Evolutionary conservation across 1,140 invertebrate species (phyloP).

Genomic region (Paracyclopina nana): DNA sequence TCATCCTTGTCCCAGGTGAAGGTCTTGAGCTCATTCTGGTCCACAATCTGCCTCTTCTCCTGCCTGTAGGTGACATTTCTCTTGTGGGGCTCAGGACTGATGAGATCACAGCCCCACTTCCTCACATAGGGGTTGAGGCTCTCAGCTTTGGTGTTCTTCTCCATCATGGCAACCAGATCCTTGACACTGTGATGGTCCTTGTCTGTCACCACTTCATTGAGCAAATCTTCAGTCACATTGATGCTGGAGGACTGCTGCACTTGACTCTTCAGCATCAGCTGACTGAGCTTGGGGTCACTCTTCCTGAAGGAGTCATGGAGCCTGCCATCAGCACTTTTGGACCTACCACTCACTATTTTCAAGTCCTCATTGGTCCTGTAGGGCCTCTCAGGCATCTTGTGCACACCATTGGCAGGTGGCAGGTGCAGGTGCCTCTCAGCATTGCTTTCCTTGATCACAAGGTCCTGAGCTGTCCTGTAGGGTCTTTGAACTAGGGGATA

Average conservation of each 20-base stretch:
- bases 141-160: slow-evolving; percentile 15
- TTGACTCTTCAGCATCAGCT: too few species aligned
- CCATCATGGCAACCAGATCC: slow-evolving; percentile 13
- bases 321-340: slow-evolving; percentile 2
- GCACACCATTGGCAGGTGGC: not conserved
- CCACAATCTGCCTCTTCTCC: not conserved
- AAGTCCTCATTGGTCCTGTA: not conserved
- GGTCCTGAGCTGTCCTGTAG: not conserved
- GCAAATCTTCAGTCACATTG: slow-evolving; percentile 16
- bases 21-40: not conserved
- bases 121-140: slow-evolving; percentile 14
- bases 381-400: not conserved
- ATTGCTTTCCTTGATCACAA: not conserved
- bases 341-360: not conserved
- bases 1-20: not conserved
- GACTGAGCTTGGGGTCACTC: too few species aligned
- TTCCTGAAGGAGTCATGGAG: too few species aligned
- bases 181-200: slow-evolving; percentile 13
- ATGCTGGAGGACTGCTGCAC: too few species aligned
- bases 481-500: not conserved
- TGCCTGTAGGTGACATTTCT: slow-evolving; percentile 5
- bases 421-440: not conserved
- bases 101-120: slow-evolving; percentile 16
- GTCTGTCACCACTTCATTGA: slow-evolving; percentile 6
- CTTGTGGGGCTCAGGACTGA: slow-evolving; percentile 11